phyloP scores from a whole-genome alignment of 2,797 vertebrate species.

The Syngnathus acus region DNA sequence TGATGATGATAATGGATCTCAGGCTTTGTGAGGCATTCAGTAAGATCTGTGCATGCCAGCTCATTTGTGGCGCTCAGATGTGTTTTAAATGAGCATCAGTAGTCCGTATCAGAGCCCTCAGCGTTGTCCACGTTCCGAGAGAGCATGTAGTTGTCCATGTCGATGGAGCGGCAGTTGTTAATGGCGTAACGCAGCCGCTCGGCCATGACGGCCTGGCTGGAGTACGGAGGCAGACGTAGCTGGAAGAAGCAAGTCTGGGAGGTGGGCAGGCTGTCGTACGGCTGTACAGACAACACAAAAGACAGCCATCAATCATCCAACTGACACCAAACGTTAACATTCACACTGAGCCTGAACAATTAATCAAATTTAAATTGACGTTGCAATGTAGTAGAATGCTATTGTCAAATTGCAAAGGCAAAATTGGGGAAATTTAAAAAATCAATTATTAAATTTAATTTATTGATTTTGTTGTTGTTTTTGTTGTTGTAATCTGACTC shows the following conservation, averaged over 20 bases:
- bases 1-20: slow-evolving; percentile 13
- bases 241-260: slow-evolving; percentile 82
- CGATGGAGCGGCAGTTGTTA: slow-evolving; percentile 81
- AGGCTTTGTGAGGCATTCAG: slow-evolving; percentile 11
- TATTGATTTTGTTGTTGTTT: too few relatives aligned
- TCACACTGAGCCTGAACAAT: not conserved
- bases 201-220: slow-evolving; percentile 72
- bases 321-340: not conserved
- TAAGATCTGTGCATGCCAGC: not conserved
- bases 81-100: slow-evolving; percentile 48
- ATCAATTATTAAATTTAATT: too few relatives aligned
- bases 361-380: too few relatives aligned
- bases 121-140: slow-evolving; percentile 74
- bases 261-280: slow-evolving; percentile 76
- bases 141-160: slow-evolving; percentile 85
- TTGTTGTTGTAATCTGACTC: too few relatives aligned
- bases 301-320: not conserved
- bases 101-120: slow-evolving; percentile 75
- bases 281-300: slow-evolving; percentile 42
- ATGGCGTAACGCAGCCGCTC: slow-evolving; percentile 78
- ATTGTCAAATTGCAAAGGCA: too few relatives aligned
- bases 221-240: slow-evolving; percentile 77
- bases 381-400: too few relatives aligned
- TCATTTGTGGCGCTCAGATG: not conserved
- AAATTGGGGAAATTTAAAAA: too few relatives aligned